Base-by-base conservation (phyloP, 1,140 invertebrate genomes). In the Trissolcus basalis region DNA sequence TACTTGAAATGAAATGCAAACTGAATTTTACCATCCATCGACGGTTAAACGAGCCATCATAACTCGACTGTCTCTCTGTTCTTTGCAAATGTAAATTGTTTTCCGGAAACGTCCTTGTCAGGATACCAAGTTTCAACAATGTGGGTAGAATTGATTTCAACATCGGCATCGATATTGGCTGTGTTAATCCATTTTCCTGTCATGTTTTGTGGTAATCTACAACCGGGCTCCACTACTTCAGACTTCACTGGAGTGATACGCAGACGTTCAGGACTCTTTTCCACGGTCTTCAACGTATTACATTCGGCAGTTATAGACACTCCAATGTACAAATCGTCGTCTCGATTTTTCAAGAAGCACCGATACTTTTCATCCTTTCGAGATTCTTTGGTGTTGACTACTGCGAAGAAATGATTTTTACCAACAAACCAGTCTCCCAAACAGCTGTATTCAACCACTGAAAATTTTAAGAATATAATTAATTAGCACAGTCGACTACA, bases 1-100 rank as follows among this genome's bases (percentile, higher is more conserved):
- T 11, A 39, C 9, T 39, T n/a, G 9, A 39, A 11, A 39, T 4
- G 3, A 11, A 39, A 11, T 4, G 9, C 2, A 39, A 39, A 39
- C 9, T 39, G n/a, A 39, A 4, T 11, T 9, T 39, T 89, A 96
- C 94, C 95, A 99, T 89, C 96, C 97, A 89, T 98, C 97, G 0
- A 98, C 96, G 4, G 96, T 97, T 6, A 98, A 91, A 70, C 96
- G 90, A 7, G 97, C 96, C 96, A 99, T 97, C 93, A 99, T 96
- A 39, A 96, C 93, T 72, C 97, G 90, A 19, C 93, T 93, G 78
- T 95, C 94, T 83, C 96, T 89, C 85, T 95, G 91, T 89, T 98
- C 95, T 59, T 94, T 92, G 86, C 97, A 99, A n/a, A 97, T 93
- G 86, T 98, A 99, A 83, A 97, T 96, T 1, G 96, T 97, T 79